phyloP scores from a whole-genome alignment of 2,797 vertebrate species.

The Uromys caudimaculatus region DNA sequence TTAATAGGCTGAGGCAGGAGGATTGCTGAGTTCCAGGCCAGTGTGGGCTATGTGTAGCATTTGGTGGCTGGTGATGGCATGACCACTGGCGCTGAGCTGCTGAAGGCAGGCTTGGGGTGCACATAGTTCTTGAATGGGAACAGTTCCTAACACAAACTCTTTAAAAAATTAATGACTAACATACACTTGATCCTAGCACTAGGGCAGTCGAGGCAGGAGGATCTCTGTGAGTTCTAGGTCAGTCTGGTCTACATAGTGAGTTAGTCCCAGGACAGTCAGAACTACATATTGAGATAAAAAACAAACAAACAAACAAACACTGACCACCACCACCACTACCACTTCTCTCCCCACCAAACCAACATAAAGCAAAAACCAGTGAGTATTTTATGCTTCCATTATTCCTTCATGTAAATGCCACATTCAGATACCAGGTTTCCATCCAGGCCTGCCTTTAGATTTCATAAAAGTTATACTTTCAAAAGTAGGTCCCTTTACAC shows the following conservation, averaged over 20 bases:
- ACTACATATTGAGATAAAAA: neutral
- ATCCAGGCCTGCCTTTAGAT: neutral
- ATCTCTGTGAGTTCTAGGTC: neutral
- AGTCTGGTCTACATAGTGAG: neutral
- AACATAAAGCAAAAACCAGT: neutral
- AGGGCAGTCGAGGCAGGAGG: neutral
- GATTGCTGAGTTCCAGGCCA: neutral
- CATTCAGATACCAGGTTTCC: constrained; percentile 8
- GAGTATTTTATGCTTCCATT: neutral
- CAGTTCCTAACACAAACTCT: neutral
- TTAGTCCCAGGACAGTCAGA: neutral
- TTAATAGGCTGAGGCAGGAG: neutral
- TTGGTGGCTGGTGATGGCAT: neutral
- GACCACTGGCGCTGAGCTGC: neutral
- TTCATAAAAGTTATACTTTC: neutral
- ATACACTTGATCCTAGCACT: neutral
- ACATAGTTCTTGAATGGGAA: neutral
- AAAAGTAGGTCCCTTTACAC: neutral
- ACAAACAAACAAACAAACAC: neutral
- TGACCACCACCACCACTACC: too few species aligned
- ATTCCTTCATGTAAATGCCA: neutral
- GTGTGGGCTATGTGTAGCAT: neutral
- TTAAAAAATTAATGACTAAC: neutral
- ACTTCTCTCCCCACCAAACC: too few species aligned
- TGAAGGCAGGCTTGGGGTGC: neutral